These are phyloP conservation scores for Aleiodes sp. DNA, from an alignment of 1,140 invertebrate species.

Conservation along the genomic window DNA sequence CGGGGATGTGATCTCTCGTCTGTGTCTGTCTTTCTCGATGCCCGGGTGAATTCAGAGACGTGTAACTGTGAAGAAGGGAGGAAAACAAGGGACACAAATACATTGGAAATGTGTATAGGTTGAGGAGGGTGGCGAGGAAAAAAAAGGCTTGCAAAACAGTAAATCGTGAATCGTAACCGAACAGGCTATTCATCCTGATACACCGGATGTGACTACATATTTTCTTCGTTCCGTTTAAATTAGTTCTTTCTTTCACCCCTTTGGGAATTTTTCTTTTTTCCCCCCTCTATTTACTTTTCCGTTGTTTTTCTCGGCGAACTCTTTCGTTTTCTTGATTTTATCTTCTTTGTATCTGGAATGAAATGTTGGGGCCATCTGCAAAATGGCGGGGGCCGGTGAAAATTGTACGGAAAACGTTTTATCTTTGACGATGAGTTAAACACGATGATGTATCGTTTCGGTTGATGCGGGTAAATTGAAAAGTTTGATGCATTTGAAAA, in stretches of 20 bases:
- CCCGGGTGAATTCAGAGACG: slow-evolving; percentile 5
- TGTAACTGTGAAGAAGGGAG: not conserved
- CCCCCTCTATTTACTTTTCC: not conserved
- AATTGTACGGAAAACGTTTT: not conserved
- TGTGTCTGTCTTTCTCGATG: slow-evolving; percentile 20
- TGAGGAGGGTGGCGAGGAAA: slow-evolving; percentile 14
- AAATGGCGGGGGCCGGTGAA: not conserved
- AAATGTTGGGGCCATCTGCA: not conserved
- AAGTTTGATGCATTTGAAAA: not conserved
- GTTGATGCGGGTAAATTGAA: slow-evolving; percentile 13
- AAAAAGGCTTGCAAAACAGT: slow-evolving; percentile 49
- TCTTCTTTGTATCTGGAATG: slow-evolving; percentile 35
- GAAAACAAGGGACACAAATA: not conserved
- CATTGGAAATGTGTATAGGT: slow-evolving; percentile 23
- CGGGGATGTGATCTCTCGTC: slow-evolving; percentile 28
- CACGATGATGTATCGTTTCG: not conserved
- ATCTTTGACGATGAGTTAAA: not conserved
- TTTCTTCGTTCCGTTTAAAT: slow-evolving; percentile 62
- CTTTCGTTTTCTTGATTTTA: slow-evolving; percentile 44
- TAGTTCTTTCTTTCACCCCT: slow-evolving; percentile 56
- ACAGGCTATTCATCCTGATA: slow-evolving; percentile 55
- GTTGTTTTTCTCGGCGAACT: not conserved
- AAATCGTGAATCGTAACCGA: slow-evolving; percentile 54
- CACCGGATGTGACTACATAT: slow-evolving; percentile 59
- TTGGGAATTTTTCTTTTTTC: too few relatives aligned